phyloP scores from a whole-genome alignment of 2,113 vertebrate species.

The Callopanchax toddi region DNA sequence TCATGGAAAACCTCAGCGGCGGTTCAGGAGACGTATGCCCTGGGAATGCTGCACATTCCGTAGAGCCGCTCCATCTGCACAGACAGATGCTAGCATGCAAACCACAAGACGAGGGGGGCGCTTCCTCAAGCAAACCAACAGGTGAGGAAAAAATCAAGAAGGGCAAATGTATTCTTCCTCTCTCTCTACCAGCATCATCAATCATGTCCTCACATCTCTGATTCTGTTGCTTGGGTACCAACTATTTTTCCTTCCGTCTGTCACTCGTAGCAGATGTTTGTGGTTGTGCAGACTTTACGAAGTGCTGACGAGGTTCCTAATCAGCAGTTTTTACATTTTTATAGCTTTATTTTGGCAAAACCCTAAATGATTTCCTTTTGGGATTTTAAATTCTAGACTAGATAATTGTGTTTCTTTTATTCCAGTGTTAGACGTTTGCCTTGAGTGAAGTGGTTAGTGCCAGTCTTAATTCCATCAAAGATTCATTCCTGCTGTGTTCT shows the following conservation, averaged over 20 bases:
- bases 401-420: background rate
- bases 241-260: slow-evolving; percentile 19
- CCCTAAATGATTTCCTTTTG: background rate
- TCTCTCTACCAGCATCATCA: too few species aligned
- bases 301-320: slow-evolving; percentile 30
- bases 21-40: slow-evolving; percentile 58
- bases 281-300: slow-evolving; percentile 33
- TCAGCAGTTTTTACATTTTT: slow-evolving; percentile 11
- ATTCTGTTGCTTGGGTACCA: slow-evolving; percentile 8
- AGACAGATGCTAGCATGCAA: slow-evolving; percentile 79
- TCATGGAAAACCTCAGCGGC: slow-evolving; percentile 41
- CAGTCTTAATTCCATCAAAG: background rate
- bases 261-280: slow-evolving; percentile 29
- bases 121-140: slow-evolving; percentile 73
- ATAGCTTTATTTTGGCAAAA: background rate
- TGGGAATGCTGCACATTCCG: slow-evolving; percentile 66
- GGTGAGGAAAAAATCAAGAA: slow-evolving; percentile 79
- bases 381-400: background rate
- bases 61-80: slow-evolving; percentile 78
- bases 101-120: slow-evolving; percentile 79
- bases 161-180: slow-evolving; percentile 7
- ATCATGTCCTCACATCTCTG: background rate
- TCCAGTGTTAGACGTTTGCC: background rate
- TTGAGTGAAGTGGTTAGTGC: background rate
- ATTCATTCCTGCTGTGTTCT: slow-evolving; percentile 3